Evolutionary conservation across 2,888 invertebrate species (phyloP), one percentile per base, ranked within the genome.

Genomic region (Bellardia bayeri): DNA sequence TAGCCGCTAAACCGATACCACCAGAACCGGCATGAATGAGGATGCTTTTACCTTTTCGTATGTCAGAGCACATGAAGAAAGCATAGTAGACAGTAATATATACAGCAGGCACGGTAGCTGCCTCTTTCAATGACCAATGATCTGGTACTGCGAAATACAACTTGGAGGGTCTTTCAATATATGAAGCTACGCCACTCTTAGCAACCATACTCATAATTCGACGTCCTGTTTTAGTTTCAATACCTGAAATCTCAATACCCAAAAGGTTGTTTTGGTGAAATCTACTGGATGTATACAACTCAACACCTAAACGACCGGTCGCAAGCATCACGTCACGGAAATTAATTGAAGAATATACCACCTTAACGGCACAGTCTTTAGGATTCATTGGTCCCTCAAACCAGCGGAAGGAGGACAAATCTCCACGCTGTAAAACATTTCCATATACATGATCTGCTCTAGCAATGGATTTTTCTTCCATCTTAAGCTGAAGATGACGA

Each of bases 321-420:
- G 98, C 98, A 0, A 98, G 94, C 99, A 99, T 99, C 0, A 99
- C 95, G 93, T 99, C 99, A 91, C 98, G 96, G 95, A 99, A 99
- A 94, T 99, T 99, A 14, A 99, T 93, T 0, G 98, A 95, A 0
- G 97, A 94, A 91, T 97, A 98, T 1, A 95, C 94, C 4, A 93
- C 85, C 85, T 95, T 92, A 2, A 92, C 88, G 5, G 94, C 90
- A 0, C 94, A 94, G 0, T 96, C 96, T 92, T 98, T 51, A 0
- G 89, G 87, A 4, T 88, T 23, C 37, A 95, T 90, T 0, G 95
- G 94, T 0, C 97, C 97, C 93, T 98, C 96, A 7, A 98, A 93
- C 98, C 98, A 98, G n/a, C 94, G 95, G 61, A 99, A 92, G 1
- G 97, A 96, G 0, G 97, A 96, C 78, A 99, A 94, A 92, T 99